A percentile compares a stretch with the other conserved stretches of the same genome.
Conservation (phyloP, 2,113 vertebrate species). For the Aepyceros melampus region DNA sequence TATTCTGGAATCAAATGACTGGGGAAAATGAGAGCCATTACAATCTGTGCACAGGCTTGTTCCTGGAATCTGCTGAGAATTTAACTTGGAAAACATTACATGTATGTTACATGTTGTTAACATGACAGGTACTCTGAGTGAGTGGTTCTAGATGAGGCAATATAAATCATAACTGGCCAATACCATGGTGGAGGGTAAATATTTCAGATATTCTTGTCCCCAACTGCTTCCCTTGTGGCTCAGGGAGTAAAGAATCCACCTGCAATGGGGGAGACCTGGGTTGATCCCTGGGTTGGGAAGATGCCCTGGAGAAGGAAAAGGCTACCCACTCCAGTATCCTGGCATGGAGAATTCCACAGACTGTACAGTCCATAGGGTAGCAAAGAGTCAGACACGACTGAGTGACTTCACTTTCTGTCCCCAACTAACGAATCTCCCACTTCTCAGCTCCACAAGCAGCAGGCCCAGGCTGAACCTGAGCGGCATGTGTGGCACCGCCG, state of each 20-base stretch:
- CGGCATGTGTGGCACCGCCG: constrained; percentile 96
- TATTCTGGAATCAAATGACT: not conserved
- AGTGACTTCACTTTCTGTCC: not conserved
- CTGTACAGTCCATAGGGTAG: not conserved
- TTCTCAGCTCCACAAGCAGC: constrained; percentile 94
- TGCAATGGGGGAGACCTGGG: not conserved
- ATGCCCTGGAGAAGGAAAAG: not conserved
- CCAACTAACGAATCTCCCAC: not conserved
- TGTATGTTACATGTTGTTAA: not conserved
- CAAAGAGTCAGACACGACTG: not conserved
- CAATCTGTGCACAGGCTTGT: not conserved
- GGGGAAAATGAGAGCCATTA: not conserved
- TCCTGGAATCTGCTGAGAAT: not conserved
- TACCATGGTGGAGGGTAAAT: not conserved
- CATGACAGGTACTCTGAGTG: not conserved
- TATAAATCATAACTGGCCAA: not conserved
- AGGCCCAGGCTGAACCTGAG: constrained; percentile 88
- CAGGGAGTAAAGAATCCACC: not conserved
- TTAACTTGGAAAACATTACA: not conserved
- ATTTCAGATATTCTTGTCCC: not conserved
- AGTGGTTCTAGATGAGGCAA: not conserved
- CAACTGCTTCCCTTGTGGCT: not conserved
- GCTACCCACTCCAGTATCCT: not conserved
- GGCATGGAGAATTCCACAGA: not conserved
- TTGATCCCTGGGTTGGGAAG: not conserved